Percentiles rank a stretch among this genome's conserved stretches.
Evolutionary conservation across 2,888 invertebrate genomes (phyloP).

Genomic region (Heliconius hortense): DNA sequence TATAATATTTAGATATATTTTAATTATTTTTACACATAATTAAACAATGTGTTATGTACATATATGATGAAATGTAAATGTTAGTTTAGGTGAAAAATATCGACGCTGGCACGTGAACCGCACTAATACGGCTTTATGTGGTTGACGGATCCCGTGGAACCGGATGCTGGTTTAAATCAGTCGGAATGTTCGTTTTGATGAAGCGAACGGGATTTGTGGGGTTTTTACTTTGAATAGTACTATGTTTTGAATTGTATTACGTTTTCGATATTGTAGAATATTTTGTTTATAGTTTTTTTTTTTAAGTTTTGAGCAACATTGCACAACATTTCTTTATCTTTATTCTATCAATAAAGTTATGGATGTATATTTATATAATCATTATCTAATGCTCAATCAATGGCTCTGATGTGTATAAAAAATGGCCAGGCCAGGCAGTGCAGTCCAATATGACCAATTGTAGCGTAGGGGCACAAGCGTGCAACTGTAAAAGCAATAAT

Average conservation of each 20-base stretch:
- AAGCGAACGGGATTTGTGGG: slow-evolving; percentile 6
- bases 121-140: slow-evolving; percentile 41
- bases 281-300: not conserved
- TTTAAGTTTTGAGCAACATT: no score
- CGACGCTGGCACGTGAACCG: slow-evolving; percentile 31
- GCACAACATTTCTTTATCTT: no score
- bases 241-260: not conserved
- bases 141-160: slow-evolving; percentile 38
- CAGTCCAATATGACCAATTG: no score
- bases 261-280: not conserved
- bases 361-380: no score
- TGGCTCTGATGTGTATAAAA: no score
- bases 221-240: slow-evolving; percentile 3
- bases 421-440: no score
- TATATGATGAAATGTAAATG: slow-evolving; percentile 12
- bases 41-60: not conserved
- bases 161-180: slow-evolving; percentile 29
- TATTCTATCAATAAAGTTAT: no score
- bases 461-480: no score
- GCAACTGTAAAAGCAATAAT: no score
- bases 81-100: slow-evolving; percentile 35
- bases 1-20: not conserved
- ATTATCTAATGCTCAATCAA: no score
- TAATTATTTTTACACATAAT: not conserved
- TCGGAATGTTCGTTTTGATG: slow-evolving; percentile 13